Evolutionary conservation across 2,888 invertebrate species (phyloP), one percentile per base, ranked within the genome.

Genomic region (Drosophila yooni): DNA sequence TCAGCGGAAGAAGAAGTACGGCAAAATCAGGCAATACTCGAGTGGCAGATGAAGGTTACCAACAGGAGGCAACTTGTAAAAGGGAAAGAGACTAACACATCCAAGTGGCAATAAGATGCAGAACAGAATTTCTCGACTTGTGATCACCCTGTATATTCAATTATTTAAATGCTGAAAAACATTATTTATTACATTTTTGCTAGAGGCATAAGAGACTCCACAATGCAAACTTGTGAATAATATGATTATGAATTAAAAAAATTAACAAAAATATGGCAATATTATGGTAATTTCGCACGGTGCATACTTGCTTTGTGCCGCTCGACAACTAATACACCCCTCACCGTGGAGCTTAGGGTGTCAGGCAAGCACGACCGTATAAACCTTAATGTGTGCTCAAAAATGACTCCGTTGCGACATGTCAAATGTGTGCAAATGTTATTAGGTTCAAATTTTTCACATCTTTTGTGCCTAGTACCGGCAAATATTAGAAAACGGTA

Each of bases 391-490:
- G 56, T 62, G 74, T 66, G 31, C 64, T 77, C 33, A 38, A 73
- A 77, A 73, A 81, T 68, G 60, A 65, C 72, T 66, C 64, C 74
- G 33, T 46, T 71, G 73, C 74, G 65, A 77, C 72, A 73, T 81
- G 70, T 81, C 72, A 73, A 87, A 81, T 76, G 80, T 78, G 70
- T 76, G 61, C 81, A 74, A 87, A 81, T 83, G 76, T 78, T 89
- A 83, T 90, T 83, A 80, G 74, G 83, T 73, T 90, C 78, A 81
- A 80, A 87, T 83, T 85, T 71, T 81, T 82, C 71, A 68, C 88
- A 85, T 85, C 79, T 81, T 70, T 73, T 73, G 60, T 71, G 58
- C 31, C 33, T 36, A 51, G 58, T 7, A 15, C 21, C 60, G 36
- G 50, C 46, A 52, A 36, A 61, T 69, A 61, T 69, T 43, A 21